Base-by-base conservation (phyloP, 2,888 invertebrate species). In the Zygogramma bicolorata region DNA sequence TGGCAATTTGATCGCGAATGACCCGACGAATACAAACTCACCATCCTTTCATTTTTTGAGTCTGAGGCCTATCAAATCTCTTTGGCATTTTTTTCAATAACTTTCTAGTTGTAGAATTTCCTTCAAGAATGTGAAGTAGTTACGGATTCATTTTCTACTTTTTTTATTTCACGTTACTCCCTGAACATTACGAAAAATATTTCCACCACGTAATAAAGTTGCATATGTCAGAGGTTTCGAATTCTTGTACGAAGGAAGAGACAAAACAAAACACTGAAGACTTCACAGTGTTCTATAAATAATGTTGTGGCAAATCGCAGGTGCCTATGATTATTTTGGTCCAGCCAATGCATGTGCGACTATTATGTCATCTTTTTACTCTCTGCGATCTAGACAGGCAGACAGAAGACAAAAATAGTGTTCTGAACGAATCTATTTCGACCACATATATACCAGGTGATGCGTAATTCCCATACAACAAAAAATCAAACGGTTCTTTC, bases 361-460 rank as follows among this genome's bases (percentile, higher is more conserved):
- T 74, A 80, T 82, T 81, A 82, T 82, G 81, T 81, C 81, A 82
- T 79, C 78, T 78, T 80, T 81, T 80, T 80, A 69, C 57, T 70
- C n/a, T n/a, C 65, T 27, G 53, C 27, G 25, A 53, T 53, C 53
- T 76, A 77, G 74, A 77, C 70, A 74, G 74, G 53, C 79, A 76
- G 75, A 75, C 76, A 71, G 75, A 67, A 73, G 74, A 71, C 76
- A 75, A 73, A 79, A 79, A 80, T 80, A 78, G 77, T 70, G 46
- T 31, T 63, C 40, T 27, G 29, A 25, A 67, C 53, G 31, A 69
- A 46, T 69, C 46, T 69, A 69, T 69, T 69, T 63, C 62, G 29
- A 63, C 46, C 15, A 42, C 40, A 29, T 46, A 49, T 15, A 18
- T 46, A 49, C 40, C n/a, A 42, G 27, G 42, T 42, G 61, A 61